These are phyloP conservation scores for Physeter macrocephalus DNA, from an alignment of 2,113 vertebrate genomes.

Conservation along the genomic window DNA sequence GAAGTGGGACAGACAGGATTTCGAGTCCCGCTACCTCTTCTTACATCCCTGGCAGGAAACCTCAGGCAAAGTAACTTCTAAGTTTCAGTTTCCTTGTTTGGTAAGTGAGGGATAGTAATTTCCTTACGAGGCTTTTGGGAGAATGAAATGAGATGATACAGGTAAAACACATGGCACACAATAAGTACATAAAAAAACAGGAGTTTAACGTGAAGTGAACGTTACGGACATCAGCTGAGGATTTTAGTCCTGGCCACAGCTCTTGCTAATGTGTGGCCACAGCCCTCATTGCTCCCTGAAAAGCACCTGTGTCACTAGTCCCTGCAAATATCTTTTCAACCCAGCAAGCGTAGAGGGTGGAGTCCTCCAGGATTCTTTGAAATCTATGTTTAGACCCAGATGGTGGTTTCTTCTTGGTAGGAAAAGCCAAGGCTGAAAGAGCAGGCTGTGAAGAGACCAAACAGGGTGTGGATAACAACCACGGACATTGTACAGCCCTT, in stretches of 20 bases:
- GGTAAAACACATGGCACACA: background rate
- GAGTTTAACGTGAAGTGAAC: background rate
- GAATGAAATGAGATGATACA: background rate
- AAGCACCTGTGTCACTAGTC: background rate
- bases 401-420: background rate
- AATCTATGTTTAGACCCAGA: background rate
- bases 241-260: background rate
- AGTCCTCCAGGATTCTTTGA: background rate
- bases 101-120: background rate
- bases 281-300: background rate
- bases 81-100: background rate
- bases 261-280: background rate
- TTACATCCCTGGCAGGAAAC: background rate
- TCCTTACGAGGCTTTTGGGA: background rate
- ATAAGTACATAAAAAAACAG: background rate
- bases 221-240: background rate
- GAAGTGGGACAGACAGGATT: background rate
- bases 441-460: background rate
- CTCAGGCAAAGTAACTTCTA: background rate
- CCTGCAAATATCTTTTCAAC: background rate
- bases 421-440: background rate
- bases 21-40: background rate
- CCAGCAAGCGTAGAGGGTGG: accelerated
- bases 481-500: background rate
- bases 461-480: background rate